Base-by-base conservation (phyloP, 2,797 vertebrate genomes). In the Psittacula derbiana region DNA sequence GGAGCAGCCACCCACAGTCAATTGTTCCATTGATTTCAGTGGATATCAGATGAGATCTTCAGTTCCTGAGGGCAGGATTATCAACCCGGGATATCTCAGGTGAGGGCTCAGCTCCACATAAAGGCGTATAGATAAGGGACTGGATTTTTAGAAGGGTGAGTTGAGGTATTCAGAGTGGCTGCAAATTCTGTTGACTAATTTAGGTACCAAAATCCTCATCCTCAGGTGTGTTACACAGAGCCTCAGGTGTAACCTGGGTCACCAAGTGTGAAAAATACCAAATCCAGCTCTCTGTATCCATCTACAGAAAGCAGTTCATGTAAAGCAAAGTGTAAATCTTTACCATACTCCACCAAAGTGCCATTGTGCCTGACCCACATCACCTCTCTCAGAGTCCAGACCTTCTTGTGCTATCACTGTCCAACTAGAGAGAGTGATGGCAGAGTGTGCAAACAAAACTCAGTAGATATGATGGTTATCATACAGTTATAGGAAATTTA, bases 1-100 rank as follows among this genome's bases (percentile, higher is more conserved):
- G 73, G 70, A 80, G 80, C 91, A 91, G 83, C 91, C 91, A 67
- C 91, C 90, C 94, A 91, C 92, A 86, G 73, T 4, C 92, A 64
- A 90, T 92, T 93, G 91, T 84, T 75, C 87, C 86, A 90, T 93
- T 92, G 95, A 86, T 95, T 96, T 38, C 80, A 5, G 53, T 0
- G 73, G 44, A 1, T 79, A 67, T 84, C 94, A 81, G 95, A 47
- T 40, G 82, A 92, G 92, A 95, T 96, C 86, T 95, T 87, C 0
- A 6, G 41, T 4, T 84, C 92, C 86, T 12, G 25, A 73, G 85
- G 95, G 89, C 71, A 95, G 83, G 90, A 86, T 95, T 96, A 93
- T 71, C 91, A 67, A 2, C 47, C 55, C 21, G 21, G 71, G 76
- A 30, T 92, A 84, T 88, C 64, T 86, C 17, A 90, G 73, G 82